Evolutionary conservation across 2,888 invertebrate genomes (phyloP), one percentile per base, ranked within the genome.

Genomic region (Luperina nickerlii): DNA sequence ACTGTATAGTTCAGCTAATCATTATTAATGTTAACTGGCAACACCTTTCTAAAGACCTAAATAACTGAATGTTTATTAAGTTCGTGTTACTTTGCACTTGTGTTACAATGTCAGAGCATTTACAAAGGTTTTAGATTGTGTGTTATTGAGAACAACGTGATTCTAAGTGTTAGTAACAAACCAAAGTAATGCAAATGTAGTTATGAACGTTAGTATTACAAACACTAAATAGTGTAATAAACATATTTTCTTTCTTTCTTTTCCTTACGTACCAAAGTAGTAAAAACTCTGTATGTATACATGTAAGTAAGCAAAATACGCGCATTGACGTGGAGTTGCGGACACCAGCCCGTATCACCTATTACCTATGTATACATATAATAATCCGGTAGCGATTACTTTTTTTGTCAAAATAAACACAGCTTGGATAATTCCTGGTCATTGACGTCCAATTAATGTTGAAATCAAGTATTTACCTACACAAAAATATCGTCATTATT

Each of bases 111-210:
- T 72, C 78, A 67, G 57, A 67, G 42, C 42, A 76, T 77, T 85
- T 76, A 79, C n/a, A 67, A 76, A 76, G 68, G 70, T 82, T 71
- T 42, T 86, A 83, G 76, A 83, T 78, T 76, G 81, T 86, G n/a
- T 83, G 74, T 70, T 81, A 84, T 81, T 82, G 85, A 87, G 79
- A 73, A 72, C 27, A 65, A 27, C 54, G 69, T 72, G 67, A 54
- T 45, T 78, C 57, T 20, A 32, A 65, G 54, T 78, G 70, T 57
- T 38, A 62, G 48, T 63, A 74, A 67, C 63, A 72, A 72, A 65
- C 20, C 32, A 51, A 73, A n/a, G 32, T 6, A 32, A 48, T 32
- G 18, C 70, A 65, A n/a, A 82, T 51, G 2, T 38, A 54, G 15
- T 27, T 38, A 27, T 51, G 54, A 54, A 54, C 2, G 54, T 20